phyloP scores from a whole-genome alignment of 2,888 invertebrate species.

The Poecilus cupreus region DNA sequence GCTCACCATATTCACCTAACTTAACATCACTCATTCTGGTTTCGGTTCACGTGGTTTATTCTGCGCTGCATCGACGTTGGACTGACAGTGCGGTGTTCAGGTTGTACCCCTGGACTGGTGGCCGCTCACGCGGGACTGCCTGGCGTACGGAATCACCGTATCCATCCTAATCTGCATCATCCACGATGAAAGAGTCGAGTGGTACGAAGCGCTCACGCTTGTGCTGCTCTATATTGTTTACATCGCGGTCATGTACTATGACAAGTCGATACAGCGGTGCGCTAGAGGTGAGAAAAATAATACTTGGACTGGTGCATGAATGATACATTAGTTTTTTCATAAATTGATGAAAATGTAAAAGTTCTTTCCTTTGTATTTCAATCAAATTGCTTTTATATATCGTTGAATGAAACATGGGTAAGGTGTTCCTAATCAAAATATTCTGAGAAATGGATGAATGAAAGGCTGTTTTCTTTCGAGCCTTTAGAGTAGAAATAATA shows the following conservation, averaged over 20 bases:
- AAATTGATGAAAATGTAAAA: too few relatives aligned
- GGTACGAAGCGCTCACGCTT: slow-evolving; percentile 86
- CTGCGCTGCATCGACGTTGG: neutral
- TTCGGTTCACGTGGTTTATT: neutral
- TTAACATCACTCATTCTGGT: neutral
- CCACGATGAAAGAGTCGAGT: slow-evolving; percentile 84
- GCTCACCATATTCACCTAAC: slow-evolving; percentile 1
- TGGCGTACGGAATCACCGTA: slow-evolving; percentile 85
- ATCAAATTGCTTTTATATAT: too few relatives aligned
- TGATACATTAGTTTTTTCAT: too few relatives aligned
- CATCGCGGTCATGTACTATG: slow-evolving; percentile 80
- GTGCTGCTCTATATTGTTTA: slow-evolving; percentile 84
- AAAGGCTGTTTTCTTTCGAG: neutral
- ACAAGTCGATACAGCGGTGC: slow-evolving; percentile 88
- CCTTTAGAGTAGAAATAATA: neutral
- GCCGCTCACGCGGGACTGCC: slow-evolving; percentile 85
- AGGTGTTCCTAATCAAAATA: too few relatives aligned
- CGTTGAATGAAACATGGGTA: too few relatives aligned
- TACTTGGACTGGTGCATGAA: too few relatives aligned
- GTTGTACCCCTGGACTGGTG: slow-evolving; percentile 84
- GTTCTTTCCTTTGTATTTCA: too few relatives aligned
- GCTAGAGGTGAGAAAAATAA: slow-evolving; percentile 77
- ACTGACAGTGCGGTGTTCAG: slow-evolving; percentile 74
- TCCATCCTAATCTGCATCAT: slow-evolving; percentile 83
- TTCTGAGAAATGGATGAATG: neutral